Evolutionary conservation across 2,888 invertebrate species (phyloP), one percentile per base, ranked within the genome.

Genomic region (Hyles lineata): DNA sequence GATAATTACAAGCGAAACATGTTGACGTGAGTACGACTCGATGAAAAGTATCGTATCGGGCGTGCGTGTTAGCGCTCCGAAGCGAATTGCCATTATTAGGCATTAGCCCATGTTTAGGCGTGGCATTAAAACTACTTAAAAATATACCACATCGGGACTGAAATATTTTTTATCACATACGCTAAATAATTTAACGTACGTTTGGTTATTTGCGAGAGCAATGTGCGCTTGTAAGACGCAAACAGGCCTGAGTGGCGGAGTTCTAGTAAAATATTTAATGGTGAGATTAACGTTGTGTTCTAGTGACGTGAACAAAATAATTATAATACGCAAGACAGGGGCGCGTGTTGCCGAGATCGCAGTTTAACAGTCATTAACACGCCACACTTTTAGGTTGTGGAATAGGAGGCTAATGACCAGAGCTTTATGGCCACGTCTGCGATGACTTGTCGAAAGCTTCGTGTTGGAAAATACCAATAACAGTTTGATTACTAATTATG

Each of bases 121-220:
- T 50, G 67, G 50, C 67, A 67, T 59, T 69, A 72, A 29, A 25
- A 72, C 43, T 43, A 19, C 59, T 69, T 60, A 25, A 72, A 29
- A 72, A n/a, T 32, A 63, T 35, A 63, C 17, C 21, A 23, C 21
- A 50, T 67, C 2, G 43, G 23, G 67, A 15, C 4, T 67, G 23
- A 67, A 23, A 8, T 43, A 21, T 23, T 43, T 17, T 61, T 29
- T 1, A 50, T 50, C 2, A 50, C 17, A 43, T 7, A 50, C 35
- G 63, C 21, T 32, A 62, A n/a, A 29, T 35, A 32, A 32, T 9
- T 29, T 19, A 19, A 32, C 19, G 32, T 35, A n/a, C 3, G 43
- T 43, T 43, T 43, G 43, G 0, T 43, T 35, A 63, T 63, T 63
- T 21, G n/a, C 62, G 32, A 62, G 32, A n/a, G 35, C 21, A 25